Evolutionary conservation across 2,797 vertebrate genomes (phyloP), one percentile per base, ranked within the genome.

Genomic region (Periophthalmus magnuspinnatus): DNA sequence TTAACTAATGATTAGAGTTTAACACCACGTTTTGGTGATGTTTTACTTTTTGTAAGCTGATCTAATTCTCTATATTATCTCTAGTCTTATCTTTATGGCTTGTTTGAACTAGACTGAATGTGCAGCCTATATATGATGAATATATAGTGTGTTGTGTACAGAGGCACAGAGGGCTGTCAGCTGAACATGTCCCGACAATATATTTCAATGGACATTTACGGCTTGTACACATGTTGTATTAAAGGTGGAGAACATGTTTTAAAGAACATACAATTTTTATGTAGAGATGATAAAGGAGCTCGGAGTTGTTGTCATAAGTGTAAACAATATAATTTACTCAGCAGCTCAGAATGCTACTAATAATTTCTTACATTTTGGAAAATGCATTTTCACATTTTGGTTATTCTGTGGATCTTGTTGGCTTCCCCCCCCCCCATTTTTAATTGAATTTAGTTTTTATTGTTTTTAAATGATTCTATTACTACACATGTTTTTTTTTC

Each of bases 181-280:
- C 59, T 41, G 19, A 6, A 61, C 33, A 41, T 2, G 54, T 72
- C 75, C 80, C n/a, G 14, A 41, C 34, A 14, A 1, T 61, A 38
- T n/a, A 41, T 61, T 5, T 61, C n/a, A 41, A 2, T 41, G 36
- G 59, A 22, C 13, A 10, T 41, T 41, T 61, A 61, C 14, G 24
- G 55, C 24, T 57, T 57, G 22, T 28, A 32, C 24, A 57, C 59
- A 61, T n/a, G 34, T 6, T 14, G 9, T 36, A n/a, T 59, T 59
- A 34, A 60, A 34, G 17, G 6, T 4, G 1, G 32, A 19, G 32
- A 5, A 41, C 38, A 41, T 2, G 28, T 11, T 41, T 41, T 41
- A 41, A 41, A 41, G 10, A 41, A 41, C 2, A 3, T 41, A 11
- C 41, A 38, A 41, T 28, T 28, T 28, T 28, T 28, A 28, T 28